Percentiles rank a stretch among this genome's conserved stretches.
These are phyloP conservation scores for Mionectes macconnelli DNA, from an alignment of 2,113 vertebrate genomes.

Conservation along the genomic window DNA sequence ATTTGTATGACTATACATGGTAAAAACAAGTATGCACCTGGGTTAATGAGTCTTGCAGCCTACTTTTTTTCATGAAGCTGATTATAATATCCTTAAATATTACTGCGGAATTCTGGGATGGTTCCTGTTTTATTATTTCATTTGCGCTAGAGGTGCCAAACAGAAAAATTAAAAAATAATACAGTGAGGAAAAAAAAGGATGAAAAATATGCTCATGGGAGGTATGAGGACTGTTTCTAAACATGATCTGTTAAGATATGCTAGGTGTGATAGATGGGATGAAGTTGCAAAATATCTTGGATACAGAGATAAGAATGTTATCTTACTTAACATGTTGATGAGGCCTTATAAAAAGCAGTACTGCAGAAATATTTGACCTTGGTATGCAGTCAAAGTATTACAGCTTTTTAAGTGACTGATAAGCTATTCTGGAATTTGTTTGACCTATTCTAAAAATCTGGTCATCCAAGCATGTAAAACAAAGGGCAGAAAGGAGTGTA, in stretches of 20 bases:
- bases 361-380: constrained; percentile 55
- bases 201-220: background rate
- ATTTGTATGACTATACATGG: constrained; percentile 58
- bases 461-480: background rate
- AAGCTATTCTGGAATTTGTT: constrained; percentile 50
- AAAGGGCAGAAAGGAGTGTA: background rate
- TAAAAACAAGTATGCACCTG: constrained; percentile 14
- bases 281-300: constrained; percentile 23
- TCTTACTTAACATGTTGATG: constrained; percentile 16
- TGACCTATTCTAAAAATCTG: constrained; percentile 34
- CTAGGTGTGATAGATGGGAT: background rate
- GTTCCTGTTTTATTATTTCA: background rate
- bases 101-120: background rate
- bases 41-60: constrained; percentile 36
- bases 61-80: background rate
- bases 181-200: background rate
- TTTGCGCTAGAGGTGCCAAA: background rate
- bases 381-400: constrained; percentile 43
- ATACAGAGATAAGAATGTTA: constrained; percentile 29
- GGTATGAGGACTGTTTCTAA: background rate
- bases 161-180: constrained; percentile 4
- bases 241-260: background rate
- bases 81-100: background rate
- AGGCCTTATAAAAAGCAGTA: constrained; percentile 30
- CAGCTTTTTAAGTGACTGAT: constrained; percentile 51